Percentiles rank a stretch among this genome's conserved stretches.
Evolutionary conservation across 2,888 invertebrate genomes (phyloP).

Genomic region (Pomacea canaliculata): DNA sequence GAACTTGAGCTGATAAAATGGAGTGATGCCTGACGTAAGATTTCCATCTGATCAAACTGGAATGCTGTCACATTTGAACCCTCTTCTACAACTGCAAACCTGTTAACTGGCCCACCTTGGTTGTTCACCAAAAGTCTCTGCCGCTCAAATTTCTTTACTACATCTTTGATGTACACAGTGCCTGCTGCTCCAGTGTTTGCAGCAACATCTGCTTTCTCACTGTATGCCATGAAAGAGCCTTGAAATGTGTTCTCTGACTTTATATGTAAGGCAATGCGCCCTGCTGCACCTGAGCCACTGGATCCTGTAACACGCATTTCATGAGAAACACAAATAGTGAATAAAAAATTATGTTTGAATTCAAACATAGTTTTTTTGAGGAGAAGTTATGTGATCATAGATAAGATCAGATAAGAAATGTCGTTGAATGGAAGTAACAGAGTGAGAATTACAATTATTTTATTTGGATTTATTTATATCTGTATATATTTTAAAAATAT

Average conservation of each 20-base stretch:
- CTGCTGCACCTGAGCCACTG: conserved; percentile 51
- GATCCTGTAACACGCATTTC: conserved; percentile 2
- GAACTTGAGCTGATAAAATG: conserved; percentile 38
- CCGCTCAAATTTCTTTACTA: conserved; percentile 37
- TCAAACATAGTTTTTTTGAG: too few relatives aligned
- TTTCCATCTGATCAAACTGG: conserved; percentile 52
- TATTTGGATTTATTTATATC: too few relatives aligned
- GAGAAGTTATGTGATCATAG: too few relatives aligned
- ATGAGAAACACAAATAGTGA: too few relatives aligned
- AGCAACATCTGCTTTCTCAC: conserved; percentile 38
- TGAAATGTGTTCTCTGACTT: conserved; percentile 39
- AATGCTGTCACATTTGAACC: conserved; percentile 24
- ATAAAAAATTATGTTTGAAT: too few relatives aligned
- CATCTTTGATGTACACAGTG: conserved; percentile 52
- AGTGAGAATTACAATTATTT: too few relatives aligned
- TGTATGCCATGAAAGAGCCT: conserved; percentile 43
- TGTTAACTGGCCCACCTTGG: conserved; percentile 35
- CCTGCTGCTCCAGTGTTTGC: conserved; percentile 46
- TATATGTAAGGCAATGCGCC: conserved; percentile 46
- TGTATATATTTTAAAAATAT: too few relatives aligned
- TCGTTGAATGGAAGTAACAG: too few relatives aligned
- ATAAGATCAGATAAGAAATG: too few relatives aligned
- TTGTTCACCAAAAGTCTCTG: conserved; percentile 48
- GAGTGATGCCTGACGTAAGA: conserved; percentile 45
- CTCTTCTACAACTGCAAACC: conserved; percentile 51